phyloP scores from a whole-genome alignment of 2,797 vertebrate genomes.

The Gymnodraco acuticeps region DNA sequence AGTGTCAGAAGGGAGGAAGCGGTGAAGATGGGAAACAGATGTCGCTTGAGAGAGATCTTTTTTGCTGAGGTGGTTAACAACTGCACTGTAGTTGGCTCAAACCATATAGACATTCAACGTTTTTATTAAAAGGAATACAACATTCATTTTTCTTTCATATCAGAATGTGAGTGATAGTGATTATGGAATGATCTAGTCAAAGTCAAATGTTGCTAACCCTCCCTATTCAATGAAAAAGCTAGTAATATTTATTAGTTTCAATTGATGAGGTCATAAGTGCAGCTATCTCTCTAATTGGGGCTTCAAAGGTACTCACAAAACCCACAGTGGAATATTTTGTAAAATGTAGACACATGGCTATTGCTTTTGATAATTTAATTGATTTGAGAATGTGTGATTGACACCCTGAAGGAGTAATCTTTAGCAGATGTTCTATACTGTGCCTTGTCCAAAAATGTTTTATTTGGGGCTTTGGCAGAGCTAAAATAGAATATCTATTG shows the following conservation, averaged over 20 bases:
- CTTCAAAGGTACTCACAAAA: slow-evolving; percentile 1
- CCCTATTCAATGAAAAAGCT: too few relatives aligned
- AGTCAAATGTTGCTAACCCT: too few relatives aligned
- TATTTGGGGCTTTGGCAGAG: slow-evolving; percentile 51
- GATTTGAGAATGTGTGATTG: slow-evolving; percentile 69
- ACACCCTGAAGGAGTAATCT: slow-evolving; percentile 67
- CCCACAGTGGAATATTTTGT: slow-evolving; percentile 6
- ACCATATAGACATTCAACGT: too few relatives aligned
- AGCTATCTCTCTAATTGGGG: slow-evolving; percentile 1
- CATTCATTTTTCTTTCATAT: too few relatives aligned
- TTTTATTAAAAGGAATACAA: too few relatives aligned
- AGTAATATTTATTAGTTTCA: background rate
- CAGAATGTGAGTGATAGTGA: too few relatives aligned
- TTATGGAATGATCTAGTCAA: background rate
- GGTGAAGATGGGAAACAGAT: slow-evolving; percentile 79
- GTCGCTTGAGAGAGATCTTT: slow-evolving; percentile 45
- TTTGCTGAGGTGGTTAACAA: slow-evolving; percentile 54
- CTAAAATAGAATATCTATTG: slow-evolving; percentile 58
- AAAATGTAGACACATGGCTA: slow-evolving; percentile 72
- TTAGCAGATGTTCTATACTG: slow-evolving; percentile 69
- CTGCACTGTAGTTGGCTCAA: slow-evolving; percentile 20
- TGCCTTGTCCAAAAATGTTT: slow-evolving; percentile 42
- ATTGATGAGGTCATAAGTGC: background rate
- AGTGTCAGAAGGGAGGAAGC: slow-evolving; percentile 66
- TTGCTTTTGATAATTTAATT: slow-evolving; percentile 69